Conservation (phyloP, 2,888 invertebrate genomes). For the Pristionchus japonicus region DNA sequence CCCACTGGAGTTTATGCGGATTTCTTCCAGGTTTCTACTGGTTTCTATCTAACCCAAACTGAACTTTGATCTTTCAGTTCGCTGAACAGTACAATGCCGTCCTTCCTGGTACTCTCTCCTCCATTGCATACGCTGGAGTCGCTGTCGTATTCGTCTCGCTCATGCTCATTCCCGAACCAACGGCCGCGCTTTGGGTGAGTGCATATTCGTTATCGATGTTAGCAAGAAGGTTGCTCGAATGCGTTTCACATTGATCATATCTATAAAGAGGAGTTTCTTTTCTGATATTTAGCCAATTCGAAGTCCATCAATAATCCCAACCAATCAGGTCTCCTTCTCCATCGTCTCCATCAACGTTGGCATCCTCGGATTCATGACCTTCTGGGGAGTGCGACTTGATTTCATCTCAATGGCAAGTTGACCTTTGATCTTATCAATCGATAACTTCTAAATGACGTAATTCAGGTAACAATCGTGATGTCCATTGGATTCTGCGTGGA, state of each 20-base stretch:
- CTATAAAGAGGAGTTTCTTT: background rate
- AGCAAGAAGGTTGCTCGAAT: background rate
- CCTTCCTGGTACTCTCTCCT: slow-evolving; percentile 76
- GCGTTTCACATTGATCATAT: background rate
- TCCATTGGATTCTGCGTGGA: slow-evolving; percentile 95
- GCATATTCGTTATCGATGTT: background rate
- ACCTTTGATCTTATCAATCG: slow-evolving; percentile 2
- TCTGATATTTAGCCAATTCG: too few relatives aligned
- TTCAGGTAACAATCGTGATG: slow-evolving; percentile 85
- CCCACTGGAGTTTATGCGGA: slow-evolving; percentile 74
- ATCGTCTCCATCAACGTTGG: slow-evolving; percentile 93
- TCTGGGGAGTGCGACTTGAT: slow-evolving; percentile 90
- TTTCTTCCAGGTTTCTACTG: slow-evolving; percentile 70
- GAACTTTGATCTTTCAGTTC: slow-evolving; percentile 58
- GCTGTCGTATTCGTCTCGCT: slow-evolving; percentile 93
- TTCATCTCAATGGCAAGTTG: slow-evolving; percentile 91
- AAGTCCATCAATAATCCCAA: too few relatives aligned
- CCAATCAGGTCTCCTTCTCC: slow-evolving; percentile 84
- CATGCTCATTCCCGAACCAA: slow-evolving; percentile 91
- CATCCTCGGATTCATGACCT: slow-evolving; percentile 93
- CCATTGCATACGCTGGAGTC: slow-evolving; percentile 85
- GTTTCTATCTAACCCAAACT: background rate
- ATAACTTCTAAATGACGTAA: too few relatives aligned
- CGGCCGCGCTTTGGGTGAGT: slow-evolving; percentile 90
- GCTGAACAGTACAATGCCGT: slow-evolving; percentile 75